Conservation (phyloP, 1,140 invertebrate genomes). For the Tenebrio molitor region DNA sequence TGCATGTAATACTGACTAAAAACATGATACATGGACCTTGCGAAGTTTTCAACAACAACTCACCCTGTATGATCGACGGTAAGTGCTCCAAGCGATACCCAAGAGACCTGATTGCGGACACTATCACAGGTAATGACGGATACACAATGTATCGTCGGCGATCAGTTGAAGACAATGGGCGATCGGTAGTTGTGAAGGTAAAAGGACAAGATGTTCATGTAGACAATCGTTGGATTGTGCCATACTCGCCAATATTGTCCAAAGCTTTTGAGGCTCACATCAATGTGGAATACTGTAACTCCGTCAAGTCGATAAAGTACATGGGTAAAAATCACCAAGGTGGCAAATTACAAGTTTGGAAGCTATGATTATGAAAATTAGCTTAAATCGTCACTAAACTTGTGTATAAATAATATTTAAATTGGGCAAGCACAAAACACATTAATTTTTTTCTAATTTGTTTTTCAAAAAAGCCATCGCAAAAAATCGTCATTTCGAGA, state of each 20-base stretch:
- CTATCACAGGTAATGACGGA: constrained; percentile 59
- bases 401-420: too few relatives aligned
- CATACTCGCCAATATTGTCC: constrained; percentile 62
- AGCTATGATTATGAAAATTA: too few relatives aligned
- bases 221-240: constrained; percentile 66
- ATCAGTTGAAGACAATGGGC: constrained; percentile 65
- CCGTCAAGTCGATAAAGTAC: constrained; percentile 59
- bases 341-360: too few relatives aligned
- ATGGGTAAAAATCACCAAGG: too few relatives aligned
- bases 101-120: constrained; percentile 60
- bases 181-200: constrained; percentile 59
- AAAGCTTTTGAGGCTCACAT: constrained; percentile 63
- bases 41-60: constrained; percentile 66
- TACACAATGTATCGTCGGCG: constrained; percentile 67
- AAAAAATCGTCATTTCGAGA: too few relatives aligned
- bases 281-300: constrained; percentile 64
- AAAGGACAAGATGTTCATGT: constrained; percentile 54
- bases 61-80: constrained; percentile 68
- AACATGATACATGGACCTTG: constrained; percentile 73
- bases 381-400: too few relatives aligned
- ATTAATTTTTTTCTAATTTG: too few relatives aligned
- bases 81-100: constrained; percentile 68
- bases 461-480: too few relatives aligned
- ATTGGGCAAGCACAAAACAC: too few relatives aligned
- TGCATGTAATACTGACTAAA: constrained; percentile 66